Evolutionary conservation across 30 jellyfish, hydroid and myxozoan genomes (phyloP).

Genomic region (Cassiopea andromeda): DNA sequence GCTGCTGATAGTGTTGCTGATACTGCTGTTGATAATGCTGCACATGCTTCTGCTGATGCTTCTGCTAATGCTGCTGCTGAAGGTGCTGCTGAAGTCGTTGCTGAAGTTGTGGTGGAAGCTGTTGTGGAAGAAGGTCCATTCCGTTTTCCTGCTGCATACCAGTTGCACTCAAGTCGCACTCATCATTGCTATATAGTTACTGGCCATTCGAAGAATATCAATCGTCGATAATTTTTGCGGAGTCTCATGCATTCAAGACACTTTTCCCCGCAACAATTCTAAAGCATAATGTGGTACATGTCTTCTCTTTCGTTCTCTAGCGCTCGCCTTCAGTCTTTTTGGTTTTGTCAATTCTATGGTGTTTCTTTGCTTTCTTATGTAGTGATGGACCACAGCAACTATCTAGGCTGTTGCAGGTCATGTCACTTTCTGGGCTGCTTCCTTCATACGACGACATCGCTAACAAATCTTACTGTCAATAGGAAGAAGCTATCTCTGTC

Average conservation of each 20-base stretch:
- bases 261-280: conserved; percentile 81
- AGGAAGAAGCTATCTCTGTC: not conserved
- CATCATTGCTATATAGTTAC: conserved; percentile 86
- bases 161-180: conserved; percentile 60
- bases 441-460: conserved; percentile 46
- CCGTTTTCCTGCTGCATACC: not conserved
- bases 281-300: conserved; percentile 92
- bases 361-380: not conserved
- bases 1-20: too few relatives aligned
- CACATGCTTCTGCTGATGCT: too few relatives aligned
- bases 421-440: conserved; percentile 75
- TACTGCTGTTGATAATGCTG: too few relatives aligned
- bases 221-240: conserved; percentile 88
- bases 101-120: conserved; percentile 2
- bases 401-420: conserved; percentile 46
- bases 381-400: conserved; percentile 27
- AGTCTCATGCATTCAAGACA: conserved; percentile 74
- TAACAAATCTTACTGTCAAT: not conserved
- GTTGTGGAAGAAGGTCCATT: not conserved
- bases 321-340: conserved; percentile 93
- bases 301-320: conserved; percentile 92
- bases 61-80: too few relatives aligned
- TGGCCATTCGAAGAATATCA: conserved; percentile 91
- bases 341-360: conserved; percentile 49
- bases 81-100: not conserved